Evolutionary conservation across 2,113 vertebrate species (phyloP).

Genomic region (Monarcha castaneiventris): DNA sequence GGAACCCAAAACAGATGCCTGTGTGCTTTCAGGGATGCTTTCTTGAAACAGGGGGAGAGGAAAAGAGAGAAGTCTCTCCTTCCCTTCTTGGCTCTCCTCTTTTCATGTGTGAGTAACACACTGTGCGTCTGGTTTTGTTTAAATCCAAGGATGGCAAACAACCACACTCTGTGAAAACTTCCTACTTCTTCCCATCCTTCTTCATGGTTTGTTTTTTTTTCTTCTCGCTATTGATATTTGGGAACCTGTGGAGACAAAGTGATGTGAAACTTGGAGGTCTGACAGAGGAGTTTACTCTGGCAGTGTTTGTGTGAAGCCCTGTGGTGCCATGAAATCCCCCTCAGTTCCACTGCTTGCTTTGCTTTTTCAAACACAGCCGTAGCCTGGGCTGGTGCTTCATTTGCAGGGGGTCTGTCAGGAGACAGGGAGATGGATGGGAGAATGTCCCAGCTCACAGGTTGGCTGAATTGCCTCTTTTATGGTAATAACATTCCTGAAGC

Average conservation of each 20-base stretch:
- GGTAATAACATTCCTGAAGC: not conserved
- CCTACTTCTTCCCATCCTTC: not conserved
- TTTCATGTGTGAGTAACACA: constrained; percentile 22
- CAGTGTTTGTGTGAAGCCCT: not conserved
- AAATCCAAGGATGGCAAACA: constrained; percentile 7
- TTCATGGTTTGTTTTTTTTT: not conserved
- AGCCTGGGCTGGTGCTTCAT: not conserved
- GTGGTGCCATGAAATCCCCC: not conserved
- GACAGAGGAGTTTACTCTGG: not conserved
- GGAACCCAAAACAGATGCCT: constrained; percentile 2
- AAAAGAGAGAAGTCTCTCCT: not conserved
- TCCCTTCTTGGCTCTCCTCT: not conserved
- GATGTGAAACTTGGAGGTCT: not conserved
- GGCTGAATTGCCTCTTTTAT: not conserved
- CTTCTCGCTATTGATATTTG: constrained; percentile 13
- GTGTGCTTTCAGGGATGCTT: constrained; percentile 1
- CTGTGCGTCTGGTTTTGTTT: constrained; percentile 19
- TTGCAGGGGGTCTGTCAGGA: not conserved
- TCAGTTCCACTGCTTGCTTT: not conserved
- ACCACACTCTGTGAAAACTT: constrained; percentile 7
- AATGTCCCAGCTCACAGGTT: not conserved
- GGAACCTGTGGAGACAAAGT: constrained; percentile 25
- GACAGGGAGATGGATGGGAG: not conserved
- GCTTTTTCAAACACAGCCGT: not conserved
- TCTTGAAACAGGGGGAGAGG: not conserved